Evolutionary conservation across 2,888 invertebrate genomes (phyloP).

Genomic region (Plemyria rubiginata): DNA sequence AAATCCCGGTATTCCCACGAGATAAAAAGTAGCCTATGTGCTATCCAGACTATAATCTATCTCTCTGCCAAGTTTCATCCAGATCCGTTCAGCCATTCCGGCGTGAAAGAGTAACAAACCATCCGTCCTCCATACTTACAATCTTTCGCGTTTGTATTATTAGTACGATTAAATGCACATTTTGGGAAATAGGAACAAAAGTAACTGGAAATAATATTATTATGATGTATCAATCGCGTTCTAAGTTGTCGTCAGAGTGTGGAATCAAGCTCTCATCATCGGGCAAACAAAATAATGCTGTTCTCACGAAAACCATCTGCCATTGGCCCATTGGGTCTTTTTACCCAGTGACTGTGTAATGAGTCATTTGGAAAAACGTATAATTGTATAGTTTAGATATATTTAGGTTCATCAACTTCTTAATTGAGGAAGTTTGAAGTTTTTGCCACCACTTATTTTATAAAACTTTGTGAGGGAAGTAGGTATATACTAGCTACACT

Average conservation of each 20-base stretch:
- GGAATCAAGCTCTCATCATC: conserved; percentile 32
- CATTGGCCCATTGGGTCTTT: conserved; percentile 29
- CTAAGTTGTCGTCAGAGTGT: conserved; percentile 1
- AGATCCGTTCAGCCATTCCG: too few species aligned
- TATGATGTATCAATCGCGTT: not conserved
- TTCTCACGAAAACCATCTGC: conserved; percentile 42
- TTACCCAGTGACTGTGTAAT: conserved; percentile 39
- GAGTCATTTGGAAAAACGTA: conserved; percentile 37
- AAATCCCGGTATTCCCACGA: too few species aligned
- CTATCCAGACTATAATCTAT: too few species aligned
- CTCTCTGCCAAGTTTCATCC: too few species aligned
- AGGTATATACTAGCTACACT: not conserved
- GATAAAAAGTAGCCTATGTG: too few species aligned
- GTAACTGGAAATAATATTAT: too few species aligned
- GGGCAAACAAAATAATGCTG: conserved; percentile 31
- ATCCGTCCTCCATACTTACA: too few species aligned
- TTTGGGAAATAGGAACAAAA: too few species aligned
- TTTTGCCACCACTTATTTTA: conserved; percentile 10
- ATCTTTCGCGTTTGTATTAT: too few species aligned
- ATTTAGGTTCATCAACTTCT: conserved; percentile 36
- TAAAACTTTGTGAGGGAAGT: not conserved
- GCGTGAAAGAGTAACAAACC: too few species aligned
- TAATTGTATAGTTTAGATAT: conserved; percentile 32
- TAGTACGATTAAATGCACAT: too few species aligned
- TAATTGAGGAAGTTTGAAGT: conserved; percentile 30